A percentile compares a stretch with the other conserved stretches of the same genome.
These are phyloP conservation scores for Phylloscopus collybita DNA, from an alignment of 2,797 vertebrate species.

Conservation along the genomic window DNA sequence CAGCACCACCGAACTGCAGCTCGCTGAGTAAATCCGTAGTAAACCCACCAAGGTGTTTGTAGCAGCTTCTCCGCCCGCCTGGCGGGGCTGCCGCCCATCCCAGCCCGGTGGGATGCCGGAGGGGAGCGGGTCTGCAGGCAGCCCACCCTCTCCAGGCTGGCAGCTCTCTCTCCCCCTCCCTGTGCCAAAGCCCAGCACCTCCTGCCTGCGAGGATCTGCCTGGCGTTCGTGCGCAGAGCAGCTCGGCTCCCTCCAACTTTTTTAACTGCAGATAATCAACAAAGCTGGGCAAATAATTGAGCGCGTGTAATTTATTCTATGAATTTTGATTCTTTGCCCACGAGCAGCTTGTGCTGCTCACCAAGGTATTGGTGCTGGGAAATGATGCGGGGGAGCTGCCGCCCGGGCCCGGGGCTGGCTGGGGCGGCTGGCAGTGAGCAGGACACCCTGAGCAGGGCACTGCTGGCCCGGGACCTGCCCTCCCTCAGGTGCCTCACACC, in stretches of 20 bases:
- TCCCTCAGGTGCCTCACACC: accelerated
- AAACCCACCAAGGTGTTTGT: neutral
- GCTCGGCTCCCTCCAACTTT: constrained; percentile 43
- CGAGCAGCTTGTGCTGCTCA: constrained; percentile 47
- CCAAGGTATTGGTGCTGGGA: neutral
- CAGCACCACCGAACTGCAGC: neutral
- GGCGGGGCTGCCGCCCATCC: neutral
- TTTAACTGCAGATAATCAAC: constrained; percentile 52
- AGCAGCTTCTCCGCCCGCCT: accelerated
- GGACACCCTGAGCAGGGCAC: neutral
- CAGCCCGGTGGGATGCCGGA: accelerated
- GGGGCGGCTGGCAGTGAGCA: neutral
- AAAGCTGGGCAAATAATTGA: constrained; percentile 57
- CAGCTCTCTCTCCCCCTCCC: neutral
- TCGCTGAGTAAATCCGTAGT: neutral
- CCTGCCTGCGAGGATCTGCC: neutral
- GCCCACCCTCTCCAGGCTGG: neutral
- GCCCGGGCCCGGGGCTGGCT: neutral
- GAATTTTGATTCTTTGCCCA: constrained; percentile 60
- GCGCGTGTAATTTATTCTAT: constrained; percentile 45
- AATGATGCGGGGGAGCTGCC: neutral
- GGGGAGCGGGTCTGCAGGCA: neutral
- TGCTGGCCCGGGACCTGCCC: neutral
- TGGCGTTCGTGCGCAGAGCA: neutral
- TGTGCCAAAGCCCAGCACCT: neutral